Evolutionary conservation across 2,797 vertebrate genomes (phyloP).

Genomic region (Phataginus tricuspis): DNA sequence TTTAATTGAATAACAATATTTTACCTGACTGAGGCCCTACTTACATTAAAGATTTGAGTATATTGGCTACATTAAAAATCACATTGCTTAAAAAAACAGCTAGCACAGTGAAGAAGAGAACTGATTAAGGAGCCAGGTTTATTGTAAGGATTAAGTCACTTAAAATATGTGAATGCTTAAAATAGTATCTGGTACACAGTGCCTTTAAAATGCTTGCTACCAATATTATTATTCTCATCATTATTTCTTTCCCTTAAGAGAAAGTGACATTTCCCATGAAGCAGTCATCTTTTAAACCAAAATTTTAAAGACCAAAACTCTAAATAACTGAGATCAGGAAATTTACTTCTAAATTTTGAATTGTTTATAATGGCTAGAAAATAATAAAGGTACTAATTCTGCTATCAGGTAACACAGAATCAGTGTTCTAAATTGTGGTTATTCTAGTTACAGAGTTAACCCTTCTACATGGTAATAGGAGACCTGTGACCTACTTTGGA

Average conservation of each 20-base stretch:
- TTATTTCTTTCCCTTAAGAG: background rate
- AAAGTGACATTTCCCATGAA: background rate
- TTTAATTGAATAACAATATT: background rate
- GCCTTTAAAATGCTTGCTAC: background rate
- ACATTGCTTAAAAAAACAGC: background rate
- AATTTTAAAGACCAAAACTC: background rate
- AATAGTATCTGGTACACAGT: background rate
- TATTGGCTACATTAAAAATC: background rate
- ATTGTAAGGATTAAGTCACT: background rate
- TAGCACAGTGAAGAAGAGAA: background rate
- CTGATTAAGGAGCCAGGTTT: background rate
- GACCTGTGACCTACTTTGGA: no score
- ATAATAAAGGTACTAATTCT: background rate
- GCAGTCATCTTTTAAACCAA: background rate
- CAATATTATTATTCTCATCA: background rate
- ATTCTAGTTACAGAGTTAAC: background rate
- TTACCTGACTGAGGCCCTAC: background rate
- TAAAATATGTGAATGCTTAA: slow-evolving; percentile 16
- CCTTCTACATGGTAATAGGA: background rate
- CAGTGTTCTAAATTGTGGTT: background rate
- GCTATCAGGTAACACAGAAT: background rate
- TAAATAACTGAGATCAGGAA: background rate
- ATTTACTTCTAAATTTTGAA: background rate
- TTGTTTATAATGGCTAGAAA: background rate
- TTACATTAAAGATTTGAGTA: background rate